phyloP scores from a whole-genome alignment of 2,113 vertebrate species.

The Phoenicopterus ruber region DNA sequence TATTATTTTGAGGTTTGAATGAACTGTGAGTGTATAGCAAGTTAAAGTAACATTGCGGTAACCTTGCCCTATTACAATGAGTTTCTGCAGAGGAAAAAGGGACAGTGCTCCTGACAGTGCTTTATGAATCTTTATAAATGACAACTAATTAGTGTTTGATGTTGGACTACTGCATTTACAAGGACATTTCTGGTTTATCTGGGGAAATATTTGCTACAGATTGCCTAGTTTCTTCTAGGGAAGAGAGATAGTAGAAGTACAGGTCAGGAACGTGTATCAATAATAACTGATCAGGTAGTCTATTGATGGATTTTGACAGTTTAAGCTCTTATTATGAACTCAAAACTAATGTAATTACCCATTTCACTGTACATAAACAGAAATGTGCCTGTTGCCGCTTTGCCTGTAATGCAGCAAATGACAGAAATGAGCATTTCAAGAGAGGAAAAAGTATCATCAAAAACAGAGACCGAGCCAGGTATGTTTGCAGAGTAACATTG shows the following conservation, averaged over 20 bases:
- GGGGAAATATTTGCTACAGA: not conserved
- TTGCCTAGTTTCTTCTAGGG: not conserved
- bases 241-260: not conserved
- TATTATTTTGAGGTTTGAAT: not conserved
- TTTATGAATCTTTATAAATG: not conserved
- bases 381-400: conserved; percentile 85
- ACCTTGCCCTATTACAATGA: not conserved
- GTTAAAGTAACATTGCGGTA: not conserved
- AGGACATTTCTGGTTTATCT: not conserved
- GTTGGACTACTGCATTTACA: not conserved
- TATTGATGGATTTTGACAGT: not conserved
- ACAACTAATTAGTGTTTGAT: not conserved
- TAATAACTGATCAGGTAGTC: not conserved
- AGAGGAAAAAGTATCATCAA: conserved; percentile 83
- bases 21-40: not conserved
- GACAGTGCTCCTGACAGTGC: not conserved
- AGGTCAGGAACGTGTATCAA: not conserved
- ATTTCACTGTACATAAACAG: conserved; percentile 76
- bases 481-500: conserved; percentile 52
- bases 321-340: not conserved
- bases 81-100: not conserved
- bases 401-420: conserved; percentile 97
- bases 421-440: conserved; percentile 98
- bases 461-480: conserved; percentile 89
- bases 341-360: conserved; percentile 18